These are phyloP conservation scores for Grammomys dolichurus DNA, from an alignment of 2,113 vertebrate species.

Conservation along the genomic window DNA sequence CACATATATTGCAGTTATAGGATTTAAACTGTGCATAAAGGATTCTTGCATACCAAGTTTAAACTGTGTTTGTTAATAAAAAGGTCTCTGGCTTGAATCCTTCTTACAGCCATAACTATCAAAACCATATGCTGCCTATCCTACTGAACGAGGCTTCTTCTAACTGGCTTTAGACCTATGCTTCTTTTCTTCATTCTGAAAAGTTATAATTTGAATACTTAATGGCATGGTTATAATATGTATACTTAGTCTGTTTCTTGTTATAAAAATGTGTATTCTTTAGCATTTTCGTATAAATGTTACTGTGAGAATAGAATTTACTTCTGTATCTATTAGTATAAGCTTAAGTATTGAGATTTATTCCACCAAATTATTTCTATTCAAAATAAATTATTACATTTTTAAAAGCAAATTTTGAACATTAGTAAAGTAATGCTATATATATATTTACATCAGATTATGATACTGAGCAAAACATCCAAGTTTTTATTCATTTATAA, in stretches of 20 bases:
- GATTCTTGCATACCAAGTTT: neutral
- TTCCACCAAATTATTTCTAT: neutral
- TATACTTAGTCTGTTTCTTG: neutral
- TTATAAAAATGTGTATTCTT: neutral
- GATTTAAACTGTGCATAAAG: neutral
- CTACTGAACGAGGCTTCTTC: neutral
- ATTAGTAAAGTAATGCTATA: neutral
- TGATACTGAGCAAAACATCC: neutral
- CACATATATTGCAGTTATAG: neutral
- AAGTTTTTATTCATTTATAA: constrained; percentile 15
- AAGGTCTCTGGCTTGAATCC: neutral
- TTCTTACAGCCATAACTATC: neutral
- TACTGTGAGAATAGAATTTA: neutral
- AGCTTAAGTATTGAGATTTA: neutral
- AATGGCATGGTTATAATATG: neutral
- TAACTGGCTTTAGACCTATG: neutral
- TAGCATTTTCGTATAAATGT: neutral
- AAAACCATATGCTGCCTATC: neutral
- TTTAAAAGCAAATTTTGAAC: neutral
- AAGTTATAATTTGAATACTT: neutral
- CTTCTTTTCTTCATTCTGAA: constrained; percentile 24
- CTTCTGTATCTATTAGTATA: neutral
- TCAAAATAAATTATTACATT: neutral
- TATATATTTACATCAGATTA: neutral
- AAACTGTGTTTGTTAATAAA: neutral